Percentiles rank a stretch among this genome's conserved stretches.
Conservation (phyloP, 2,113 vertebrate genomes). For the Bubo bubo region DNA sequence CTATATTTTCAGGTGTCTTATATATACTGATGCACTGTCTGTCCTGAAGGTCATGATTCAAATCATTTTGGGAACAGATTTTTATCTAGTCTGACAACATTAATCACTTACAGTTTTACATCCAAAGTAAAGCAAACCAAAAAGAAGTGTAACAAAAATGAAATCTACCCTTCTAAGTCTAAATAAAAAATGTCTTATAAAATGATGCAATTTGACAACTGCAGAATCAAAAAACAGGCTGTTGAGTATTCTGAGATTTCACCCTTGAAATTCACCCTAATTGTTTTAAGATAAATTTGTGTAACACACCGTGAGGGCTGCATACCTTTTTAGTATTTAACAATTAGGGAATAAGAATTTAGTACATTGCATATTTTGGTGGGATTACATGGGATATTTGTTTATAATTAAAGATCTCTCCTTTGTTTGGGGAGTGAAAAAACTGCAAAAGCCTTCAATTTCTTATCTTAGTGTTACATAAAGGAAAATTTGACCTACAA, state of each 20-base stretch:
- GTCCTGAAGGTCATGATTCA: constrained; percentile 40
- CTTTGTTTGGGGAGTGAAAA: not conserved
- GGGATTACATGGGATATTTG: not conserved
- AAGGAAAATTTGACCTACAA: not conserved
- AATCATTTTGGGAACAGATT: not conserved
- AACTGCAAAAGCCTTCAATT: not conserved
- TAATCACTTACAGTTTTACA: not conserved
- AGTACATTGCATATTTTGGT: not conserved
- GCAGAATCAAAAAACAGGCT: not conserved
- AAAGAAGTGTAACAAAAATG: not conserved
- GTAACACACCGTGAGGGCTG: not conserved
- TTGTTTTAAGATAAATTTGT: not conserved
- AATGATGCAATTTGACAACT: not conserved
- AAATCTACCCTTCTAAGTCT: not conserved
- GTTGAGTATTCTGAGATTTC: not conserved
- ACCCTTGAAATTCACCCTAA: too few species aligned
- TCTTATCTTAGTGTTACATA: not conserved
- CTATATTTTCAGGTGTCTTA: constrained; percentile 6
- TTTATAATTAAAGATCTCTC: not conserved
- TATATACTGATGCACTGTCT: not conserved
- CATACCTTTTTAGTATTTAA: not conserved
- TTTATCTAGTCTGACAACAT: not conserved
- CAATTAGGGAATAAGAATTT: not conserved
- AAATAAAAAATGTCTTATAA: not conserved
- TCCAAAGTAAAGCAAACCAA: not conserved